Conservation (phyloP, 1,140 invertebrate species). For the Tyrophagus putrescentiae region DNA sequence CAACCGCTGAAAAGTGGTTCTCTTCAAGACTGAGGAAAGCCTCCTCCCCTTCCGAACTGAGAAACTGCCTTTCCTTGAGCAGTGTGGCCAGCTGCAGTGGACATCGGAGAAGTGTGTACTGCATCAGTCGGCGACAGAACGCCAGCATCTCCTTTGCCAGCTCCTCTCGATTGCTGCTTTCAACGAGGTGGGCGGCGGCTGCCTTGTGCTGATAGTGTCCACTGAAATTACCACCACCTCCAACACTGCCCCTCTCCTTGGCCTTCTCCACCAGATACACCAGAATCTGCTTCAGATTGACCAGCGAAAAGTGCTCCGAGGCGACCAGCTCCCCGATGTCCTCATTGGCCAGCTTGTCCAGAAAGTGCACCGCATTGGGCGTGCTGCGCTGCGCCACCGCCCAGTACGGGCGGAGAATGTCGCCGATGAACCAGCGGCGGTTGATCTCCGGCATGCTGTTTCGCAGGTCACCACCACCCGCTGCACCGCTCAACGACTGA, state of each 20-base stretch:
- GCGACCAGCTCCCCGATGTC: constrained; percentile 7
- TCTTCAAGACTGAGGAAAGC: too few species aligned
- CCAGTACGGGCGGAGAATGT: neutral
- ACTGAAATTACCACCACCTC: too few species aligned
- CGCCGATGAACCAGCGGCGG: constrained; percentile 6
- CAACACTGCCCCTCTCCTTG: too few species aligned
- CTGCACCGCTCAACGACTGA: neutral
- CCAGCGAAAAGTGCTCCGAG: constrained; percentile 6
- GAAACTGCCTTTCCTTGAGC: too few species aligned
- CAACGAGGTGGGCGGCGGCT: neutral
- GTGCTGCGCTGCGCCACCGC: neutral
- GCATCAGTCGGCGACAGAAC: neutral
- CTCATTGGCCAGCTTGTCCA: constrained; percentile 13
- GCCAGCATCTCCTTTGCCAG: neutral
- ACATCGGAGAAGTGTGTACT: neutral
- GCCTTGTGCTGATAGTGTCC: too few species aligned
- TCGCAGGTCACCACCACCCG: neutral
- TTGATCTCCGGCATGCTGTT: constrained; percentile 16
- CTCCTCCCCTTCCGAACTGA: too few species aligned
- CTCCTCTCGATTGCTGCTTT: neutral
- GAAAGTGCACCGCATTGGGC: neutral
- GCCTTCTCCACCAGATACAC: neutral
- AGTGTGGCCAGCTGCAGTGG: too few species aligned
- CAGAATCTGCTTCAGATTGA: constrained; percentile 11
- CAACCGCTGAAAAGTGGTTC: too few species aligned